Base-by-base conservation (phyloP, 2,888 invertebrate species). In the Oasisia sp. region DNA sequence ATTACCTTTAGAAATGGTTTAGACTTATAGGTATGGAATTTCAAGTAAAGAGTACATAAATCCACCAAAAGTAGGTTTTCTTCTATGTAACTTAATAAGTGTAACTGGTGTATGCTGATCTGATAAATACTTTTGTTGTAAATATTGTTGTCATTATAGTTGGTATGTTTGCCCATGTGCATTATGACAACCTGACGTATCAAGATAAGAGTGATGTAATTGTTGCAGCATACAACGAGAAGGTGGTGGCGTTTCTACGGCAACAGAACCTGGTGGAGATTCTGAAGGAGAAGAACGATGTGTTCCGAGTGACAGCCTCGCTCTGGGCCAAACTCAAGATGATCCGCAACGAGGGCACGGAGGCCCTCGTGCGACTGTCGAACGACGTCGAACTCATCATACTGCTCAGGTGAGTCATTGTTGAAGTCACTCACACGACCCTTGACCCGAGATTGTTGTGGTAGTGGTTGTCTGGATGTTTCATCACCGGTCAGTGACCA, bases 201-300 rank as follows among this genome's bases (percentile, higher is more conserved):
- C 27, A n/a, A 74, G 74, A 74, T 19, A 27, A 27, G 74, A 74
- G 5, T 74, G 27, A 27, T 19, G 7, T 74, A 74, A 74, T 74
- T n/a, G 19, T 74, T 74, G 32, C 94, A 95, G 96, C 99, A 4
- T 99, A 99, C 96, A 99, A 99, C 96, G 99, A 99, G 95, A 96
- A 98, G 97, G 99, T 99, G 94, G 98, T 99, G 92, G 98, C 98
- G n/a, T 99, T 99, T 97, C 97, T 99, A 58, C 97, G 99, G 0
- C 99, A 99, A 96, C 98, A 99, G 14, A 99, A 99, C 96, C 98
- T 99, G 95, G 97, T 98, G 97, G 99, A 99, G 95, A 98, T 99
- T 94, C 97, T 99, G 93, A 97, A 95, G 93, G 95, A 95, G 91
- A 94, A 94, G 92, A 95, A 95, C 96, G 97, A 98, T 14, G 97